These are phyloP conservation scores for Limnothrissa miodon DNA, from an alignment of 2,113 vertebrate genomes.

Conservation along the genomic window DNA sequence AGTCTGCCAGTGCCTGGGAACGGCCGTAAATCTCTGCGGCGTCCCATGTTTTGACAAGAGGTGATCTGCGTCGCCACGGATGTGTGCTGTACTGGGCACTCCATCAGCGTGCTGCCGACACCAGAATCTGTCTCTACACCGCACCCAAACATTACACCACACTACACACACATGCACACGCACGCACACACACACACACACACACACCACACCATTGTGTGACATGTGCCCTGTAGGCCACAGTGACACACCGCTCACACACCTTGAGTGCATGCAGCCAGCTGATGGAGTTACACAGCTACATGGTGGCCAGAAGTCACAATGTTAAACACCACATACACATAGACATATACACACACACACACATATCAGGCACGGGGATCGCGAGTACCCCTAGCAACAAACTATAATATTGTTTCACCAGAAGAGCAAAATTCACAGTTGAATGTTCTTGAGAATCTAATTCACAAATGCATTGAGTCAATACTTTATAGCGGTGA, in stretches of 20 bases:
- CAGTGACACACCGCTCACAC: not conserved
- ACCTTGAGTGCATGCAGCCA: constrained; percentile 14
- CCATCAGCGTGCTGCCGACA: constrained; percentile 17
- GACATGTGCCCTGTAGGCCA: no score
- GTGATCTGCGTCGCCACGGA: constrained; percentile 44
- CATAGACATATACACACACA: not conserved
- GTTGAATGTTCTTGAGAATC: no score
- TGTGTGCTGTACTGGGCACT: constrained; percentile 27
- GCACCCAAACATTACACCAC: not conserved
- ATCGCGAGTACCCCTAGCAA: no score
- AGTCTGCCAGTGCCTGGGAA: constrained; percentile 15
- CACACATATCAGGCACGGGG: not conserved
- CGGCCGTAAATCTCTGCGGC: constrained; percentile 41
- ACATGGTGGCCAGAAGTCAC: not conserved
- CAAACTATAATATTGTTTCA: no score
- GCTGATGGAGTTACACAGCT: not conserved
- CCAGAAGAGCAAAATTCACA: no score
- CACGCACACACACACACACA: constrained; percentile 33
- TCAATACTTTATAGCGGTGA: no score
- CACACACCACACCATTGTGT: no score
- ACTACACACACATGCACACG: not conserved
- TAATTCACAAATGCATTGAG: no score
- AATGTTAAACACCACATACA: not conserved
- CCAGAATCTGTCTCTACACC: constrained; percentile 35
- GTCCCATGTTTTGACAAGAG: constrained; percentile 39